Conservation (phyloP, 2,888 invertebrate genomes). For the Ariolimax columbianus region DNA sequence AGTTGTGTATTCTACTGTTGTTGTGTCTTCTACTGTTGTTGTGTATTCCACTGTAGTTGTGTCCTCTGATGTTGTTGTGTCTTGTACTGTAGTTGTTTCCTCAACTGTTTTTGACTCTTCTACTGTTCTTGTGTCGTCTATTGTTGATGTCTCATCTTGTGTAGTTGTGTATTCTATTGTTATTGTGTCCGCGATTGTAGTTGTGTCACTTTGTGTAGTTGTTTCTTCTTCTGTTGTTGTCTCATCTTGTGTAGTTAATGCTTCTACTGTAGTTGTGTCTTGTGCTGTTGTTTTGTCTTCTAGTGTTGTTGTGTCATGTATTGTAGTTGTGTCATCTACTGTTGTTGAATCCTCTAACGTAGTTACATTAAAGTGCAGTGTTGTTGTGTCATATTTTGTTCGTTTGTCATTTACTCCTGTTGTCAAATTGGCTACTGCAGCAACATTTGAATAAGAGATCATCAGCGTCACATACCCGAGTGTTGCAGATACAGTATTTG, state of each 20-base stretch:
- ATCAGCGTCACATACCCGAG: no score
- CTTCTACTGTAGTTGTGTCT: background rate
- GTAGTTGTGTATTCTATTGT: background rate
- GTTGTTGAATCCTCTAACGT: background rate
- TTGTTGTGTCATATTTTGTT: no score
- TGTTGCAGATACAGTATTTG: no score
- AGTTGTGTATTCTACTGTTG: background rate
- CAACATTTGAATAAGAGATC: no score
- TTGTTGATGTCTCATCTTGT: background rate
- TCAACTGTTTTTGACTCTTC: background rate
- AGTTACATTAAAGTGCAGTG: background rate
- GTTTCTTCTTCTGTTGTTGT: background rate
- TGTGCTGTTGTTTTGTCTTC: background rate
- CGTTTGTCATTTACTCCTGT: no score
- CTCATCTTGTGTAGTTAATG: background rate
- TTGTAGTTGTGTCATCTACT: background rate
- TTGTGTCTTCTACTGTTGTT: background rate
- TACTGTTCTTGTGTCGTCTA: background rate
- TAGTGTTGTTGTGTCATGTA: background rate
- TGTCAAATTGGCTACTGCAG: no score
- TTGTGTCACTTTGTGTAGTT: background rate
- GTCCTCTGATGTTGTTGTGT: background rate
- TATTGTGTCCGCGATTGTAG: no score
- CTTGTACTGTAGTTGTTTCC: background rate
- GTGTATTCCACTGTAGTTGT: background rate